Evolutionary conservation across 2,113 vertebrate species (phyloP).

Genomic region (Ammodytes dubius): DNA sequence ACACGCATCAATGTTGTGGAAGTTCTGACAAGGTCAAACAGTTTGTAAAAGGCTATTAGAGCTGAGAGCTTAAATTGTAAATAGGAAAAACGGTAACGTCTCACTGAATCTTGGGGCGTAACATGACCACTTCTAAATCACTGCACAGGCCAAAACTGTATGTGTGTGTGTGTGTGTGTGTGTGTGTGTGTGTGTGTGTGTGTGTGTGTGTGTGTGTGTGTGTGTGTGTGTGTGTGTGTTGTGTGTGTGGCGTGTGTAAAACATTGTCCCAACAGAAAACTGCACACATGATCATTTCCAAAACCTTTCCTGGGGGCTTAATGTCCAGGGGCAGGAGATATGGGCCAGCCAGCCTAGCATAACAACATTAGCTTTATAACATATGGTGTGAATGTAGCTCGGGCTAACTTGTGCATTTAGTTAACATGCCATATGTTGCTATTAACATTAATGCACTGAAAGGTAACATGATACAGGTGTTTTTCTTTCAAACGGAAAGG

Average conservation of each 20-base stretch:
- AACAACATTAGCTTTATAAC: conserved; percentile 57
- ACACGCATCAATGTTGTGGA: background rate
- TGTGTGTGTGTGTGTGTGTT: too few species aligned
- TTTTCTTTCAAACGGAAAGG: conserved; percentile 10
- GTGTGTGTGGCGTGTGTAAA: too few species aligned
- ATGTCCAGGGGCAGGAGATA: conserved; percentile 12
- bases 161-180: too few species aligned
- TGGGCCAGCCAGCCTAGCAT: conserved; percentile 19
- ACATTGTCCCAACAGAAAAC: too few species aligned
- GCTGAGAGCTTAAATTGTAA: background rate
- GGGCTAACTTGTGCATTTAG: conserved; percentile 24
- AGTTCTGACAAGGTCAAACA: background rate
- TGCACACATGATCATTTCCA: background rate
- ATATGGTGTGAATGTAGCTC: conserved; percentile 44
- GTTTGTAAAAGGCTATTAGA: background rate
- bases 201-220: too few species aligned
- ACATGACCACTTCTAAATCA: background rate
- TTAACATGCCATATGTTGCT: conserved; percentile 31
- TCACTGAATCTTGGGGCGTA: background rate
- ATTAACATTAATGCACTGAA: conserved; percentile 40
- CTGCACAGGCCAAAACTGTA: background rate
- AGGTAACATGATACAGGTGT: conserved; percentile 41
- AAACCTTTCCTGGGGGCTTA: conserved; percentile 2
- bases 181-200: too few species aligned
- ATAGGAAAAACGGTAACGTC: background rate